Conservation (phyloP, 2,888 invertebrate species). For the Agrilus biguttatus region DNA sequence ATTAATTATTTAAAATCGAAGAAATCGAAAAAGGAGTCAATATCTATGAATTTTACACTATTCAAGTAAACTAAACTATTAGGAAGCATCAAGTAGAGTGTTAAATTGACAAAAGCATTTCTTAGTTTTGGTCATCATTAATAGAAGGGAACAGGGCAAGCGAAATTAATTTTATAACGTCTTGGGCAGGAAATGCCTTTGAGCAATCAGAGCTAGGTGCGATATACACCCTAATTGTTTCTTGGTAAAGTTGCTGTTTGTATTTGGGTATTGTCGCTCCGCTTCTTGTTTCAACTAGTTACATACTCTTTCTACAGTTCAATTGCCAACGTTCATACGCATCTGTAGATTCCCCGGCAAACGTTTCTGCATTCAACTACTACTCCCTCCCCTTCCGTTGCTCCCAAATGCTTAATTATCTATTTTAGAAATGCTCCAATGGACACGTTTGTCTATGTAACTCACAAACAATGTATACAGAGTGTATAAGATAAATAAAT, state of each 20-base stretch:
- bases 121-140: too few species aligned
- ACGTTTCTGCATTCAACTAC: not conserved
- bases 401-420: slow-evolving; percentile 1
- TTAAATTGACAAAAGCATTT: too few species aligned
- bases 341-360: slow-evolving; percentile 13
- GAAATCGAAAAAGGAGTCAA: too few species aligned
- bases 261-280: slow-evolving; percentile 20
- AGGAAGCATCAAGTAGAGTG: too few species aligned
- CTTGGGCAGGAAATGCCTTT: slow-evolving; percentile 16
- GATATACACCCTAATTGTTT: slow-evolving; percentile 21
- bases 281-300: too few species aligned
- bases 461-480: too few species aligned
- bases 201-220: slow-evolving; percentile 23
- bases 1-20: too few species aligned
- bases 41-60: too few species aligned
- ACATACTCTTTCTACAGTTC: slow-evolving; percentile 21
- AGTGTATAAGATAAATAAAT: too few species aligned
- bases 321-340: slow-evolving; percentile 23
- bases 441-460: too few species aligned
- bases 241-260: slow-evolving; percentile 19
- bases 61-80: too few species aligned
- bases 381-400: not conserved
- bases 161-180: slow-evolving; percentile 9
- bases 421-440: too few species aligned
- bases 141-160: not conserved